Base-by-base conservation (phyloP, 2,113 vertebrate species). In the Peromyscus californicus region DNA sequence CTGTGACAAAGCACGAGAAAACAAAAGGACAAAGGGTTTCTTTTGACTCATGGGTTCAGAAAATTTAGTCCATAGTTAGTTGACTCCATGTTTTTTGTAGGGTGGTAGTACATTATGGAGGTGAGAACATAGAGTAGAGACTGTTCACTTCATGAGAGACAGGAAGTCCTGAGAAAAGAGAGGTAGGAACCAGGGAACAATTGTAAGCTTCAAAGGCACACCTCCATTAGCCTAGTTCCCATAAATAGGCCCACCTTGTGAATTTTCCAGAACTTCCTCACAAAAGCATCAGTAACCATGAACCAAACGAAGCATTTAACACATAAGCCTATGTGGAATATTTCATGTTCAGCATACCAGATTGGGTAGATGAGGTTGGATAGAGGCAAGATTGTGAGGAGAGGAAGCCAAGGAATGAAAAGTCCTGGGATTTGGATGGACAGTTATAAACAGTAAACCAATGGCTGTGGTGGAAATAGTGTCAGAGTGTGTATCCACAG, bases 341-440 rank as follows among this genome's bases (percentile, higher is more conserved):
- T 48, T 67, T 86, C 42, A 67, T 86, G 31, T 86, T 48, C 42
- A 86, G 42, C 61, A 67, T 67, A 67, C 7, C 84, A 67, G 59
- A 92, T 12, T 63, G 48, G 75, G 48, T 82, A 86, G 63, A 33
- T 93, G 87, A 67, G 45, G 33, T 36, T 93, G 22, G 45, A 12
- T 76, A 33, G 79, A 88, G 10, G 51, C 29, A 31, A 54, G 31
- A 24, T 79, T 51, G 9, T 87, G 79, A 8, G 5, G 65, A 61
- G 74, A 82, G 67, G n/a, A 90, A 80, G n/a, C 54, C 70, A 79
- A 83, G 33, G 33, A 94, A 59, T 82, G 59, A n/a, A 93, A 48
- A 91, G 12, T 91, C 84, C 7, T 0, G 61, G 33, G 12, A 26
- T 90, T 96, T 94, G 48, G 80, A 87, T 39, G 57, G 33, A n/a